Conservation (phyloP, 2,888 invertebrate genomes). For the Hoplodrina ambigua region DNA sequence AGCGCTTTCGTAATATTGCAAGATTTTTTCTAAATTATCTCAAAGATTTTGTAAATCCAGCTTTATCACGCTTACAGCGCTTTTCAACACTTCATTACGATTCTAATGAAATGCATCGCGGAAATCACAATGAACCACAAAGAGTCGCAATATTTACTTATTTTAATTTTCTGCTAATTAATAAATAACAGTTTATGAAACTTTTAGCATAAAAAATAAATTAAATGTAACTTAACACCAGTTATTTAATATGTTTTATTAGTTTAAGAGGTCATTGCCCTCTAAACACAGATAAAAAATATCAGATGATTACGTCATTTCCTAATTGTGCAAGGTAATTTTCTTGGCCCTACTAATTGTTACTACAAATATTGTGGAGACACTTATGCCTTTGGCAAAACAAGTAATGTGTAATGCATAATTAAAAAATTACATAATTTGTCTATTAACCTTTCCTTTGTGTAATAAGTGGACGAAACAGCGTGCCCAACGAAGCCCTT, state of each 20-base stretch:
- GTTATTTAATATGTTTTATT: slow-evolving; percentile 30
- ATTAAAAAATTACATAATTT: slow-evolving; percentile 33
- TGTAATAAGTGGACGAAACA: slow-evolving; percentile 4
- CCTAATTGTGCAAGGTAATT: slow-evolving; percentile 48
- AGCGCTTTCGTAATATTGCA: background rate
- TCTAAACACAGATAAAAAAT: slow-evolving; percentile 45
- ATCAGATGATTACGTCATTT: slow-evolving; percentile 52
- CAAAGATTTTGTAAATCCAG: background rate
- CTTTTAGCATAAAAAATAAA: slow-evolving; percentile 6
- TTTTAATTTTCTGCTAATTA: slow-evolving; percentile 18
- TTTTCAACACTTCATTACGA: slow-evolving; percentile 29
- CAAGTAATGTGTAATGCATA: slow-evolving; percentile 11
- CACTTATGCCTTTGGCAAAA: slow-evolving; percentile 35
- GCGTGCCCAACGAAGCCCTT: background rate
- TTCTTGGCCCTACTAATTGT: slow-evolving; percentile 48
- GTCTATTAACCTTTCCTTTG: slow-evolving; percentile 10
- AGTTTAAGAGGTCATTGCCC: slow-evolving; percentile 28
- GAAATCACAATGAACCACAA: slow-evolving; percentile 29
- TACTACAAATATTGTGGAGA: slow-evolving; percentile 49
- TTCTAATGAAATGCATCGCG: slow-evolving; percentile 20
- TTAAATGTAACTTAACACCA: slow-evolving; percentile 15
- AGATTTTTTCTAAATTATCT: background rate
- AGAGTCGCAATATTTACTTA: background rate
- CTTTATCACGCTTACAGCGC: background rate
- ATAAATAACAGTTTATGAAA: slow-evolving; percentile 16